Evolutionary conservation across 2,113 vertebrate species (phyloP).

Genomic region (Saccopteryx leptura): DNA sequence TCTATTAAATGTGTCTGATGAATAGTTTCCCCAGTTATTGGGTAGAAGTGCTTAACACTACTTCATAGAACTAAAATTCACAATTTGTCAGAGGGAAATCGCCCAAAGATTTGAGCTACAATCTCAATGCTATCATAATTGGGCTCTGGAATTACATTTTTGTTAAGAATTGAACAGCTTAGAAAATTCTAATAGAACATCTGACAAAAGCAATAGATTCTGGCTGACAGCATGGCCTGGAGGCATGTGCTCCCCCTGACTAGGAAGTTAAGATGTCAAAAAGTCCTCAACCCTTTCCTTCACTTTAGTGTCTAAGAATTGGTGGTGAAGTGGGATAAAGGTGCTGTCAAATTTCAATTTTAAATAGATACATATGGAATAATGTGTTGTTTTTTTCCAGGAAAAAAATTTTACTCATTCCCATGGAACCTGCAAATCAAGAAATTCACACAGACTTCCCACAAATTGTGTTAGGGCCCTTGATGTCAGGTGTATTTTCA

Average conservation of each 20-base stretch:
- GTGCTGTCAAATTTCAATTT: slow-evolving; percentile 58
- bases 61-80: slow-evolving; percentile 39
- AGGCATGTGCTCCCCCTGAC: slow-evolving; percentile 51
- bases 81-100: slow-evolving; percentile 39
- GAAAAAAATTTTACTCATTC: not conserved
- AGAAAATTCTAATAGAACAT: slow-evolving; percentile 74
- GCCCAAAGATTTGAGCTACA: slow-evolving; percentile 60
- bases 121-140: slow-evolving; percentile 50
- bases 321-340: not conserved
- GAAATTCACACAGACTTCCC: not conserved
- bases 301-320: not conserved
- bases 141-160: slow-evolving; percentile 69
- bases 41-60: not conserved
- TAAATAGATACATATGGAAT: slow-evolving; percentile 69
- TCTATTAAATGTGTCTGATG: not conserved
- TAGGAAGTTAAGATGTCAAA: slow-evolving; percentile 70
- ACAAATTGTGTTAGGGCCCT: not conserved
- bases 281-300: slow-evolving; percentile 4
- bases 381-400: not conserved
- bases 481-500: not conserved
- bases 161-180: slow-evolving; percentile 65
- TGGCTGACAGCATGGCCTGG: slow-evolving; percentile 61
- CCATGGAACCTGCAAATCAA: not conserved
- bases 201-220: slow-evolving; percentile 74
- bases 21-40: not conserved